Evolutionary conservation across 2,113 vertebrate genomes (phyloP).

Genomic region (Gracilinanus agilis): DNA sequence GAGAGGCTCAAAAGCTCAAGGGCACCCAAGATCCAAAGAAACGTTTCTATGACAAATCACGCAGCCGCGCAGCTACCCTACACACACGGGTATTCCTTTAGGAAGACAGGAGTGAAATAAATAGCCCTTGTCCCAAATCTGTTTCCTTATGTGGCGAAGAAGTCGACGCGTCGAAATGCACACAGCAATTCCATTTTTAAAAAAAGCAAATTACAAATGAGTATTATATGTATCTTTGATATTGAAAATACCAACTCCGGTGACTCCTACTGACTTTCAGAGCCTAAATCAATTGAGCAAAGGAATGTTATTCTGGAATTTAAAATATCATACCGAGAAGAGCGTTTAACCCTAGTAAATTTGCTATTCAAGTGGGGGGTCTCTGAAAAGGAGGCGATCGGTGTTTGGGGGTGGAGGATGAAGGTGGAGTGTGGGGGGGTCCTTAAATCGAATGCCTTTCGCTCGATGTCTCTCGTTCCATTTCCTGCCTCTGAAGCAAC

Average conservation of each 20-base stretch:
- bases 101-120: neutral
- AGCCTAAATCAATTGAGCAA: neutral
- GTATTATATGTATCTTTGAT: neutral
- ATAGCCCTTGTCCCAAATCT: neutral
- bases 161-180: neutral
- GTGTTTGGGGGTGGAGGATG: conserved; percentile 5
- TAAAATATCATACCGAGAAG: neutral
- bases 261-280: neutral
- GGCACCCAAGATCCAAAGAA: neutral
- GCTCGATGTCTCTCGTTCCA: conserved; percentile 73
- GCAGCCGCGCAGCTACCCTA: neutral
- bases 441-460: conserved; percentile 64
- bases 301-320: neutral
- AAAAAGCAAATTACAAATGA: neutral
- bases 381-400: conserved; percentile 17
- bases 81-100: neutral
- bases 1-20: neutral
- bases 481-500: conserved; percentile 79
- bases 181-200: neutral
- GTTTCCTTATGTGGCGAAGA: conserved; percentile 11
- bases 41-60: neutral
- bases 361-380: rapidly evolving
- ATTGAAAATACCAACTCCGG: neutral
- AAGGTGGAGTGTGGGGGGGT: conserved; percentile 75
- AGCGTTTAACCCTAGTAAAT: neutral